A percentile compares a stretch with the other conserved stretches of the same genome.
phyloP scores from a whole-genome alignment of 1,140 invertebrate species.

The Ephestia elutella region DNA sequence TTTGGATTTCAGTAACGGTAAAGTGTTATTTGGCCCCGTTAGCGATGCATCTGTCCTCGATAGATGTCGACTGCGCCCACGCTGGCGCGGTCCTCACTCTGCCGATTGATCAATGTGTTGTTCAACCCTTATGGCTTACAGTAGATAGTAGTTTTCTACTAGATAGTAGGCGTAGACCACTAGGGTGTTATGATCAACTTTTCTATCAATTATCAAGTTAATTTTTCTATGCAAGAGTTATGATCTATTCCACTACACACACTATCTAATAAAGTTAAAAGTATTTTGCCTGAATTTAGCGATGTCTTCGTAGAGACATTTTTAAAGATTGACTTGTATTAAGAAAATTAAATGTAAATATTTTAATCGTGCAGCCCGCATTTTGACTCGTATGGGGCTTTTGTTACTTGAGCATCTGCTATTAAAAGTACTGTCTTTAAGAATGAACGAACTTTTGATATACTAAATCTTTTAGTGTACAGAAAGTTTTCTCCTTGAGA shows the following conservation, averaged over 20 bases:
- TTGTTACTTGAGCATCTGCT: slow-evolving; percentile 54
- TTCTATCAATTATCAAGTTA: slow-evolving; percentile 68
- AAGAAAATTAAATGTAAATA: slow-evolving; percentile 70
- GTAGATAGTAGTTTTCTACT: slow-evolving; percentile 69
- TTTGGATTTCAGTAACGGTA: slow-evolving; percentile 73
- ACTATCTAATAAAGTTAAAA: slow-evolving; percentile 54
- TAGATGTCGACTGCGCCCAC: slow-evolving; percentile 48
- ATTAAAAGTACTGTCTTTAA: slow-evolving; percentile 55
- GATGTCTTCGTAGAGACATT: slow-evolving; percentile 72
- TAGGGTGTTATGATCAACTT: slow-evolving; percentile 71
- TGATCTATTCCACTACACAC: slow-evolving; percentile 62
- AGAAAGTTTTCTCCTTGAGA: slow-evolving; percentile 53
- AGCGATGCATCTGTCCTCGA: slow-evolving; percentile 74
- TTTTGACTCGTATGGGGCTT: slow-evolving; percentile 63
- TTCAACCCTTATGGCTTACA: slow-evolving; percentile 69
- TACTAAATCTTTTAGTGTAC: slow-evolving; percentile 55
- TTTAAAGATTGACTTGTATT: slow-evolving; percentile 60
- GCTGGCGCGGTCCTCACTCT: slow-evolving; percentile 33
- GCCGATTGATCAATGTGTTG: slow-evolving; percentile 55
- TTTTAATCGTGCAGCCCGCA: slow-evolving; percentile 61
- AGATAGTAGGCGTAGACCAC: slow-evolving; percentile 71
- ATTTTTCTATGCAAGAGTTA: slow-evolving; percentile 71
- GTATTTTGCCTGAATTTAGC: slow-evolving; percentile 69
- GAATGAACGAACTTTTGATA: slow-evolving; percentile 62
- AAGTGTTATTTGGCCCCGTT: slow-evolving; percentile 73